These are phyloP conservation scores for Coelogynopora nodosa DNA, from an alignment of 2,888 invertebrate genomes.

Conservation along the genomic window DNA sequence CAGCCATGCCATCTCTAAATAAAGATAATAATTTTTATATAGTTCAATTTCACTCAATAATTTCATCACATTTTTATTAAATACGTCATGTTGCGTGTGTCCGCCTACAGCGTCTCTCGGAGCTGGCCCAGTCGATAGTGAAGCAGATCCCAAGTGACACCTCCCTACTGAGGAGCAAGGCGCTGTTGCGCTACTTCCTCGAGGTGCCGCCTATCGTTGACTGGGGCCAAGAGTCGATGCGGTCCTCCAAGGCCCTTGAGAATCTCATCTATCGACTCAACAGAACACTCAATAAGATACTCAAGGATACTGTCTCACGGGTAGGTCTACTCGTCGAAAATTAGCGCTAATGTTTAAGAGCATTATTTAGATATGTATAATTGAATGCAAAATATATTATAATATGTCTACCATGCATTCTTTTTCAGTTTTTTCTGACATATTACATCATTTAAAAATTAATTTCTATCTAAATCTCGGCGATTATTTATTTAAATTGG, in stretches of 20 bases:
- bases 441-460: too few species aligned
- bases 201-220: conserved; percentile 43
- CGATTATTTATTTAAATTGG: background rate
- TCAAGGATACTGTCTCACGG: conserved; percentile 32
- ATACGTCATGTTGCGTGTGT: too few species aligned
- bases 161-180: conserved; percentile 28
- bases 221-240: conserved; percentile 41
- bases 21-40: too few species aligned
- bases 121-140: conserved; percentile 89
- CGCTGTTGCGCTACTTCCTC: conserved; percentile 38
- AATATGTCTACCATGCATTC: too few species aligned
- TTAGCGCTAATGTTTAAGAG: too few species aligned
- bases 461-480: too few species aligned
- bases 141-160: conserved; percentile 65
- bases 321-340: conserved; percentile 19
- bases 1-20: too few species aligned
- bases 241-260: conserved; percentile 42
- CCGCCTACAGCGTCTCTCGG: conserved; percentile 73
- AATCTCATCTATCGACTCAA: conserved; percentile 38
- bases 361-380: too few species aligned
- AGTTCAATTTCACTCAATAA: too few species aligned
- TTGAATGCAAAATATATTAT: too few species aligned
- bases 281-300: conserved; percentile 40
- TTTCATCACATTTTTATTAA: too few species aligned
- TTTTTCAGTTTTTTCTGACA: too few species aligned